phyloP scores from a whole-genome alignment of 92 coral and sea anemone species.

The Bergia sp. region DNA sequence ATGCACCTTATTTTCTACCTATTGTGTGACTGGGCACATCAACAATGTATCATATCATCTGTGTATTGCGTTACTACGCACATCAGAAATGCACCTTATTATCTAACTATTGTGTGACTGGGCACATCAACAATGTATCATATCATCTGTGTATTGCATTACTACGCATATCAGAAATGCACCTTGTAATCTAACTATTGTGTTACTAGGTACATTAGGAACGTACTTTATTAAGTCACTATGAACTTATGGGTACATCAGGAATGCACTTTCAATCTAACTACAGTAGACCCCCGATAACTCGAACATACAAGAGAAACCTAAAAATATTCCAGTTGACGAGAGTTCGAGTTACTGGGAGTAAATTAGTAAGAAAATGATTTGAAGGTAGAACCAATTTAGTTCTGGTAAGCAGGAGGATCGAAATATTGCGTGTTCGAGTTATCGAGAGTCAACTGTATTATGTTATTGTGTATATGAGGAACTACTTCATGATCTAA shows the following conservation, averaged over 20 bases:
- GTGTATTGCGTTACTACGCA: neutral
- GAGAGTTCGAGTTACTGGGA: too few relatives aligned
- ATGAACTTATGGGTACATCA: too few relatives aligned
- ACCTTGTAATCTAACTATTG: neutral
- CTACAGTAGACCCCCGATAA: too few relatives aligned
- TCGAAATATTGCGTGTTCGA: too few relatives aligned
- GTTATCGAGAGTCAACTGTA: too few relatives aligned
- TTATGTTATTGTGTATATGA: too few relatives aligned
- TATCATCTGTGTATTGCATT: slow-evolving; percentile 46
- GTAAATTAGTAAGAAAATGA: too few relatives aligned
- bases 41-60: slow-evolving; percentile 58
- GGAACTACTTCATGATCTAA: neutral
- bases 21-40: slow-evolving; percentile 24
- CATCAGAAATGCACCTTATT: neutral
- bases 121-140: slow-evolving; percentile 47
- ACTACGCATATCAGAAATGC: neutral
- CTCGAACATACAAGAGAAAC: too few relatives aligned
- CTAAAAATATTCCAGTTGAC: too few relatives aligned
- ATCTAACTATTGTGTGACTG: neutral
- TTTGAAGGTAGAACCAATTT: too few relatives aligned
- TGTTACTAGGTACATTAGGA: slow-evolving; percentile 27
- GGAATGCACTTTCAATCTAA: too few relatives aligned
- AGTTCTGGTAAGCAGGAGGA: too few relatives aligned
- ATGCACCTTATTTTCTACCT: neutral
- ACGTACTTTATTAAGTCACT: slow-evolving; percentile 33